phyloP scores from a whole-genome alignment of 2,797 vertebrate genomes.

The Miichthys miiuy region DNA sequence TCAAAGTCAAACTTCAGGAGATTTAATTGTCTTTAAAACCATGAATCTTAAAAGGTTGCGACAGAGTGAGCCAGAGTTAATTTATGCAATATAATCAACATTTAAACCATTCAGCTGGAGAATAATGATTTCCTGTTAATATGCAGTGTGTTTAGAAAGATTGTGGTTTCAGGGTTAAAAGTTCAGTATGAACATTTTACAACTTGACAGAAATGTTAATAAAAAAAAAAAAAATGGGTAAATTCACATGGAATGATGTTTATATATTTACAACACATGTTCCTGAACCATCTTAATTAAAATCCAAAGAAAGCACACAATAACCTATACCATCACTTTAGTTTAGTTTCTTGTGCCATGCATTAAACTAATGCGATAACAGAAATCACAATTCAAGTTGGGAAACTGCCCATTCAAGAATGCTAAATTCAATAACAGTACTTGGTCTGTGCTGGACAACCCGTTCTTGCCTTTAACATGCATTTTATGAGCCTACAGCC shows the following conservation, averaged over 20 bases:
- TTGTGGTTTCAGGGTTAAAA: neutral
- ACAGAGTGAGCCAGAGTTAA: neutral
- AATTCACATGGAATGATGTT: neutral
- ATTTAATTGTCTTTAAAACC: conserved; percentile 29
- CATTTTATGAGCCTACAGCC: conserved; percentile 48
- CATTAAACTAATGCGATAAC: neutral
- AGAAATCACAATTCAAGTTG: neutral
- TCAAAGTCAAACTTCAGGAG: conserved; percentile 46
- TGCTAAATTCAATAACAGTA: conserved; percentile 11
- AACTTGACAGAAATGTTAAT: neutral
- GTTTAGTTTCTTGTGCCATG: neutral
- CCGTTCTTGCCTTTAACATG: conserved; percentile 45
- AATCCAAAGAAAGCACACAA: neutral
- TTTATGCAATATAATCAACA: neutral
- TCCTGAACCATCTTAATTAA: neutral
- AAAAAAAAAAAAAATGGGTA: neutral
- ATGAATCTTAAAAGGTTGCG: conserved; percentile 6
- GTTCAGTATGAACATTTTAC: neutral
- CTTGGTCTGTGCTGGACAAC: conserved; percentile 16
- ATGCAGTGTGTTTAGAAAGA: neutral
- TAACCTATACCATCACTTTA: neutral
- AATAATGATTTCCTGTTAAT: neutral
- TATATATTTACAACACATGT: neutral
- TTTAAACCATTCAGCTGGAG: neutral
- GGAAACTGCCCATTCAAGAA: neutral